phyloP scores from a whole-genome alignment of 2,797 vertebrate genomes.

The Anableps anableps region DNA sequence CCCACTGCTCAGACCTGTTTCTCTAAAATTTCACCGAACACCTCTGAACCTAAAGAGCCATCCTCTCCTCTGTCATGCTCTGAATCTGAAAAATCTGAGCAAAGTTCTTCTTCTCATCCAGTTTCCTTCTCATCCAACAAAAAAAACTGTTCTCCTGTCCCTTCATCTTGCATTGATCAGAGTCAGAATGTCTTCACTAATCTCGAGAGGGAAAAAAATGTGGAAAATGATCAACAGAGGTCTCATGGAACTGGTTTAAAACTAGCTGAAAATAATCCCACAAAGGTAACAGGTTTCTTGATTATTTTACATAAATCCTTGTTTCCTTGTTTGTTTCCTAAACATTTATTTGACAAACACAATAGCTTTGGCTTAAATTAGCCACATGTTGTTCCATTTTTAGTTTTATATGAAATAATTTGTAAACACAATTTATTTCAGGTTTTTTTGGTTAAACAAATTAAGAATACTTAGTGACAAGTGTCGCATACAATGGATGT shows the following conservation, averaged over 20 bases:
- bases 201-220: not conserved
- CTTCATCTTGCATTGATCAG: not conserved
- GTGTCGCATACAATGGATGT: no score
- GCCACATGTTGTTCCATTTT: no score
- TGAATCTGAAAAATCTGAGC: slow-evolving; percentile 14
- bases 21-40: slow-evolving; percentile 33
- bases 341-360: not conserved
- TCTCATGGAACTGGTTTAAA: slow-evolving; percentile 3
- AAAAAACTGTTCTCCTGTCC: not conserved
- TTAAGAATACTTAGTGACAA: no score
- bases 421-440: not conserved
- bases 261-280: slow-evolving; percentile 23
- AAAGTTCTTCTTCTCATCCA: not conserved
- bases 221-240: slow-evolving; percentile 9
- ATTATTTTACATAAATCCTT: not conserved
- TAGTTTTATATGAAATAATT: not conserved
- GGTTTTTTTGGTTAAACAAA: not conserved
- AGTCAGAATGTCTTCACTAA: slow-evolving; percentile 7
- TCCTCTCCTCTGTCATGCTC: not conserved
- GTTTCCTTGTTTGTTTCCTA: not conserved
- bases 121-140: not conserved
- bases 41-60: slow-evolving; percentile 26
- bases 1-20: slow-evolving; percentile 59
- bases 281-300: slow-evolving; percentile 50
- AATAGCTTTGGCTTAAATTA: not conserved